These are phyloP conservation scores for Venustaconcha ellipsiformis DNA, from an alignment of 1,140 invertebrate species.

Conservation along the genomic window DNA sequence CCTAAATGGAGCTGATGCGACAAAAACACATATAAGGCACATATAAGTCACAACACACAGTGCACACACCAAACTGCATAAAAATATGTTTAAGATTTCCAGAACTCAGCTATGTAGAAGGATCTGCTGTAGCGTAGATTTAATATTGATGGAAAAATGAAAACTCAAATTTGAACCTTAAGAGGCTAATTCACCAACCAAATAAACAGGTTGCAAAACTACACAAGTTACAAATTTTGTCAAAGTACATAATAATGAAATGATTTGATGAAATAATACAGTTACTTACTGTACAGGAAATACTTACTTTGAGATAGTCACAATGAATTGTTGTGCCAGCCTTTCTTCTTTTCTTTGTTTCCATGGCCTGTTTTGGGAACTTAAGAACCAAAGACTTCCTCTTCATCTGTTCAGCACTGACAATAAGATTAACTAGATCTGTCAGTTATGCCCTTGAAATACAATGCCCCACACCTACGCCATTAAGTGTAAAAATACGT, in stretches of 20 bases:
- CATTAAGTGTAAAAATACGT: too few species aligned
- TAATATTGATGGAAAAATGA: too few species aligned
- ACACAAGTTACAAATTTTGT: not conserved
- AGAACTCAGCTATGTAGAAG: too few species aligned
- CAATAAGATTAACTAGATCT: constrained; percentile 3
- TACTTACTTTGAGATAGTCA: constrained; percentile 85
- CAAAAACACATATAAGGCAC: too few species aligned
- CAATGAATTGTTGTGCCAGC: constrained; percentile 82
- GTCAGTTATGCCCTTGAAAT: too few species aligned
- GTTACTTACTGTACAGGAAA: too few species aligned
- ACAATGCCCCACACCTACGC: too few species aligned
- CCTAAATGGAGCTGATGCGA: too few species aligned
- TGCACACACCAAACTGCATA: too few species aligned
- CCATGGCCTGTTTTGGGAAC: constrained; percentile 80
- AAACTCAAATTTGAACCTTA: not conserved
- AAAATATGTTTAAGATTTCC: too few species aligned
- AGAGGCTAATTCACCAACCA: not conserved
- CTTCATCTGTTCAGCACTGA: constrained; percentile 58
- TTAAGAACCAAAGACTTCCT: constrained; percentile 83
- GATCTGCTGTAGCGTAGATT: too few species aligned
- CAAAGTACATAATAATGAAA: not conserved
- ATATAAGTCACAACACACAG: too few species aligned
- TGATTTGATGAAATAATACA: not conserved
- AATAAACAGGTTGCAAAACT: not conserved
- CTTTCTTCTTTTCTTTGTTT: constrained; percentile 76